phyloP scores from a whole-genome alignment of 2,888 invertebrate species.

The Dastarcus helophoroides region DNA sequence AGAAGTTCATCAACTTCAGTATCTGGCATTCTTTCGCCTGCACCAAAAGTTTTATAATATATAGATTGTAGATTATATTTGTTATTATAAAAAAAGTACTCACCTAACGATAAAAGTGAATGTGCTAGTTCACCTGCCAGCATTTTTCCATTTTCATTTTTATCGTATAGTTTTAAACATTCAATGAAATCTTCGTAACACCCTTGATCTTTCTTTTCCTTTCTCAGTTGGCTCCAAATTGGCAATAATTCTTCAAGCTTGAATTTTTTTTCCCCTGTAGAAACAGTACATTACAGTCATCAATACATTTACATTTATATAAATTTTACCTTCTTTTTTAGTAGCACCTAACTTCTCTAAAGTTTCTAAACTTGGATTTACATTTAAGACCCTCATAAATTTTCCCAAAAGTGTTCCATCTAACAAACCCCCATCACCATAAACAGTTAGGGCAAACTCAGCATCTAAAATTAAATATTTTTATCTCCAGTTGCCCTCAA shows the following conservation, averaged over 20 bases:
- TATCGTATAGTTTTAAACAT: slow-evolving; percentile 98
- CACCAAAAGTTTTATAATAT: background rate
- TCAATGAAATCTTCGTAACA: slow-evolving; percentile 98
- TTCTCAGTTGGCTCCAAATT: slow-evolving; percentile 83
- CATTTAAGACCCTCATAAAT: slow-evolving; percentile 80
- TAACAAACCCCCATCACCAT: slow-evolving; percentile 65
- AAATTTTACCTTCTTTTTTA: slow-evolving; percentile 49
- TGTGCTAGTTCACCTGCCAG: slow-evolving; percentile 90
- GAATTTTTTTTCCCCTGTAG: slow-evolving; percentile 77
- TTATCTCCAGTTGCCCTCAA: no score
- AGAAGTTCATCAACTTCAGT: slow-evolving; percentile 65
- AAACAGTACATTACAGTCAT: no score
- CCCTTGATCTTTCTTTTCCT: slow-evolving; percentile 84
- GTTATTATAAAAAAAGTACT: slow-evolving; percentile 23
- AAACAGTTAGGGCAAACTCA: slow-evolving; percentile 29
- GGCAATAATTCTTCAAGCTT: slow-evolving; percentile 94
- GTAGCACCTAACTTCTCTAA: slow-evolving; percentile 89
- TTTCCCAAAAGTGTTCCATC: slow-evolving; percentile 85
- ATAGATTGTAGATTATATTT: no score
- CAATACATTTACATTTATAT: no score
- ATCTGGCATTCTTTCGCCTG: slow-evolving; percentile 75
- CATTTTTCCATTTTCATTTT: slow-evolving; percentile 93
- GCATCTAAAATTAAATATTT: slow-evolving; percentile 20
- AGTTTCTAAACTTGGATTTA: slow-evolving; percentile 86
- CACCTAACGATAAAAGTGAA: slow-evolving; percentile 86